Base-by-base conservation (phyloP, 2,113 vertebrate species). In the Martes martes region DNA sequence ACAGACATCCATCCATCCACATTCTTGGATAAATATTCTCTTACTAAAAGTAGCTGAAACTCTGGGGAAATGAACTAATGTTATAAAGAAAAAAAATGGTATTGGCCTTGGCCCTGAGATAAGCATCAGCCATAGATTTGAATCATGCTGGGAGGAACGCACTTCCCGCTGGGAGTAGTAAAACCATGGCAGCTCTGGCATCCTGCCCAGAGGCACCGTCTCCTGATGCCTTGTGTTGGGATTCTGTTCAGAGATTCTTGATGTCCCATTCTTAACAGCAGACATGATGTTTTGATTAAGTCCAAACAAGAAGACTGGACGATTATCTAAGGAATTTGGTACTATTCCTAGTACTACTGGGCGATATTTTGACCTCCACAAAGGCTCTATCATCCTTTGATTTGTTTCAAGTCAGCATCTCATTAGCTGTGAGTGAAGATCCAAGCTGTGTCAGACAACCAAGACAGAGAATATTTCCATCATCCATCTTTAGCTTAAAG, bases 281-380 rank as follows among this genome's bases (percentile, higher is more conserved):
- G 36, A 96, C 96, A 96, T 14, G 21, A 90, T 96, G 97, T 97
- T 98, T 96, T 95, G 88, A 98, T 97, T 96, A 97, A 97, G 84
- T 90, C 94, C 50, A 88, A 89, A 91, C 80, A 94, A 93, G 90
- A 93, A 89, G 71, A 36, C 84, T 11, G 83, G 80, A 78, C 52
- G 69, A 94, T 97, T 96, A 96, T 94, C 94, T 94, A 50, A 97
- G 95, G 97, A 96, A 97, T 97, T 81, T 73, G 85, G 67, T 55
- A 28, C 47, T 69, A 52, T 94, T 84, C 89, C 36, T 2, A 2
- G 80, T 52, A 94, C 78, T 80, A 55, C 11, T 82, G 47, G 31
- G 93, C 52, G 84, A 52, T 73, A 59, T 80, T 78, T 61, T 91
- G 95, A 94, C 89, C 85, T 84, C 59, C 52, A 50, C 23, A 47